Conservation (phyloP, 2,797 vertebrate genomes). For the Columba guinea region DNA sequence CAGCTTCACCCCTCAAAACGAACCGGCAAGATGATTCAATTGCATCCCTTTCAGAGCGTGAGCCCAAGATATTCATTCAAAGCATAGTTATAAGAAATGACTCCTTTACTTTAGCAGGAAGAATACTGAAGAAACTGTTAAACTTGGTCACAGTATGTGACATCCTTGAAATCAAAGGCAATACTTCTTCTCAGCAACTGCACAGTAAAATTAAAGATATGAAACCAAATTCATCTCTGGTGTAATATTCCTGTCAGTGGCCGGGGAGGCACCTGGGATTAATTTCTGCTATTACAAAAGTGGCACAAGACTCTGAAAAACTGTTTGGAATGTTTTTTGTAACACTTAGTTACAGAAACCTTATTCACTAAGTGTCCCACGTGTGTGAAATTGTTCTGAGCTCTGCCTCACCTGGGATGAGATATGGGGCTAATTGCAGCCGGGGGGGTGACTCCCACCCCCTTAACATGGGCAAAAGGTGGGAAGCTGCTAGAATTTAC, state of each 20-base stretch:
- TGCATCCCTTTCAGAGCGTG: not conserved
- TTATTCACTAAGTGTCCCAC: not conserved
- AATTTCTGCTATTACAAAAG: constrained; percentile 20
- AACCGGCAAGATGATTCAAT: not conserved
- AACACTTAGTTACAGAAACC: not conserved
- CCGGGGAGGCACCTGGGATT: not conserved
- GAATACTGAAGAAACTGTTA: constrained; percentile 46
- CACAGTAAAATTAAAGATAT: constrained; percentile 24
- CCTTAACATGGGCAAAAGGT: rapidly evolving
- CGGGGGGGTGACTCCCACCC: rapidly evolving
- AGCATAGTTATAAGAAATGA: constrained; percentile 14
- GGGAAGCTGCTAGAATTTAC: not conserved
- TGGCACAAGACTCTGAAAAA: constrained; percentile 12
- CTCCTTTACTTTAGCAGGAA: constrained; percentile 38
- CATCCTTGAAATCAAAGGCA: constrained; percentile 60
- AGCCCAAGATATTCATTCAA: not conserved
- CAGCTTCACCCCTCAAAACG: not conserved
- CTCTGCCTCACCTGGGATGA: not conserved
- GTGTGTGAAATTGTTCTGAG: rapidly evolving
- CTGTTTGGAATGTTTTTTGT: not conserved
- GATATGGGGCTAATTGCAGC: not conserved
- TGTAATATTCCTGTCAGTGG: constrained; percentile 13
- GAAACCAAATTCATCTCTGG: constrained; percentile 39
- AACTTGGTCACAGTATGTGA: constrained; percentile 54
- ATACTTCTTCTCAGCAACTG: not conserved